A percentile compares a stretch with the other conserved stretches of the same genome.
Conservation (phyloP, 2,113 vertebrate genomes). For the Orientallactaga bullata region DNA sequence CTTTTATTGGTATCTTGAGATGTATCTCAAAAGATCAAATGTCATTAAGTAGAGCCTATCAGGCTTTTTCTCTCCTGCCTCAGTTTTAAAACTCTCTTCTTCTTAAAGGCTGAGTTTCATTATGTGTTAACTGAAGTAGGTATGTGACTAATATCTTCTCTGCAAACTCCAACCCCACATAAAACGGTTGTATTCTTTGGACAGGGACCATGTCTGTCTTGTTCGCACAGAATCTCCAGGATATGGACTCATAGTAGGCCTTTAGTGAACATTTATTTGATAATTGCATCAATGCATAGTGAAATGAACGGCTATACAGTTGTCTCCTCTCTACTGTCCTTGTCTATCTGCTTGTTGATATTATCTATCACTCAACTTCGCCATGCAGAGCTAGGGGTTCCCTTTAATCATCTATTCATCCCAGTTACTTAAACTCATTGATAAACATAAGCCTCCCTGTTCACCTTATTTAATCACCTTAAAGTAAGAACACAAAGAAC, state of each 20-base stretch:
- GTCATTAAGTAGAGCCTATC: not conserved
- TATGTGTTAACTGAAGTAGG: not conserved
- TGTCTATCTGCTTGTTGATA: not conserved
- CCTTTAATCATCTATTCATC: constrained; percentile 23
- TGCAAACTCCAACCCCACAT: not conserved
- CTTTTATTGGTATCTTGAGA: constrained; percentile 30
- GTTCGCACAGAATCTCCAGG: not conserved
- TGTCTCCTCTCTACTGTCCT: not conserved
- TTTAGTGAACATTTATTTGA: constrained; percentile 40
- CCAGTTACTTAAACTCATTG: constrained; percentile 41
- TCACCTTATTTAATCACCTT: constrained; percentile 18
- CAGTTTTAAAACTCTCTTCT: not conserved
- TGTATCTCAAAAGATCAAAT: constrained; percentile 22
- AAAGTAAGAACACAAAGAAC: constrained; percentile 32
- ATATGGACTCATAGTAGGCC: not conserved
- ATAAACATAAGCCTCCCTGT: constrained; percentile 1
- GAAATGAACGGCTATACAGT: not conserved
- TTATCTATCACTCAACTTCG: not conserved
- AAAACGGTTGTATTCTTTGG: constrained; percentile 45
- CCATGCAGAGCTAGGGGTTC: not conserved
- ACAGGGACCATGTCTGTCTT: not conserved
- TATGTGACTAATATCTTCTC: not conserved
- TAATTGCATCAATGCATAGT: constrained; percentile 23
- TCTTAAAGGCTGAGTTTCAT: constrained; percentile 25
- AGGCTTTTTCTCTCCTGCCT: constrained; percentile 27